Conservation (phyloP, 2,888 invertebrate species). For the Falcaria lacertinaria region DNA sequence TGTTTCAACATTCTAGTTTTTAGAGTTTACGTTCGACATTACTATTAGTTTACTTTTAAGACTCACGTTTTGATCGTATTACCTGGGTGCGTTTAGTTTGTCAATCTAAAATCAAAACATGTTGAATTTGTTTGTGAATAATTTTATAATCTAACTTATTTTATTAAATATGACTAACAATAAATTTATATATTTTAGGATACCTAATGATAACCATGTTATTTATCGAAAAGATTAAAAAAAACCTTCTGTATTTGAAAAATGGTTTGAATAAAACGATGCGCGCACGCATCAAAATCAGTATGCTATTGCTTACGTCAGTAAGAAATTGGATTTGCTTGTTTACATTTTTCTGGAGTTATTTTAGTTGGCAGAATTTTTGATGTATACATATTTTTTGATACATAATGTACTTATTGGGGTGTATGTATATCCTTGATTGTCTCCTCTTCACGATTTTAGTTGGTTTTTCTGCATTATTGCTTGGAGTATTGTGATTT, state of each 20-base stretch:
- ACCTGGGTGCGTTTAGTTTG: conserved; percentile 31
- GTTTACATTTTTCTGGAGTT: no score
- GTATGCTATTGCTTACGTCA: no score
- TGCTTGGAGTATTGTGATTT: not conserved
- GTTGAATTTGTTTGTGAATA: conserved; percentile 39
- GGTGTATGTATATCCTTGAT: no score
- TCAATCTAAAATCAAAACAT: conserved; percentile 46
- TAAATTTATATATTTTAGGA: conserved; percentile 22
- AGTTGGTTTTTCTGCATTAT: not conserved
- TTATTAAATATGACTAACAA: conserved; percentile 28
- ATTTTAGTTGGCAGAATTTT: no score
- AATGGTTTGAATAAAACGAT: conserved; percentile 16
- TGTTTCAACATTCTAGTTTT: conserved; percentile 40
- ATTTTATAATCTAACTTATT: conserved; percentile 35
- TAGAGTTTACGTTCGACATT: conserved; percentile 21
- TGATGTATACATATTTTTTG: no score
- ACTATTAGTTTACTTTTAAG: conserved; percentile 31
- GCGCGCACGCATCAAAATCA: conserved; percentile 10
- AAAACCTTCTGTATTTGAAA: no score
- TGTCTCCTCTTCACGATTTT: not conserved
- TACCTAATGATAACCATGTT: conserved; percentile 13
- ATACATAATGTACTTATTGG: no score
- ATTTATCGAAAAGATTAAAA: conserved; percentile 1
- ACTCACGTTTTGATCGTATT: conserved; percentile 20
- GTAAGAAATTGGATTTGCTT: no score